Conservation (phyloP, 1,140 invertebrate genomes). For the Diabrotica virgifera region DNA sequence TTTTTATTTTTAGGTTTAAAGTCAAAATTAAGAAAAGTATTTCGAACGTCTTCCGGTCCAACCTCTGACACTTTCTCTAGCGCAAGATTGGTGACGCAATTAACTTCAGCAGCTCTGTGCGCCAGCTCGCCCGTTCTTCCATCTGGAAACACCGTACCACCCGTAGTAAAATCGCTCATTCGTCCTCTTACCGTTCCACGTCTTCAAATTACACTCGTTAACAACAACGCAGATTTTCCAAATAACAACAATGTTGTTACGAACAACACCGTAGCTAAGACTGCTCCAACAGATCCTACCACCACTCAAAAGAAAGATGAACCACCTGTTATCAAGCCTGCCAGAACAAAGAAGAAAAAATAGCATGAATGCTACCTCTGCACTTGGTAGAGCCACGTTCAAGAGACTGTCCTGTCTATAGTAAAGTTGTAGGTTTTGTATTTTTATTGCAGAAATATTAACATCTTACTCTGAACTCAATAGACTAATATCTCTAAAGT, state of each 20-base stretch:
- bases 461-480: no score
- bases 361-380: conserved; percentile 36
- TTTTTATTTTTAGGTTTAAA: conserved; percentile 37
- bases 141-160: conserved; percentile 49
- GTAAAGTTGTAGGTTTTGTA: conserved; percentile 8
- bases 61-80: conserved; percentile 47
- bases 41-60: conserved; percentile 56
- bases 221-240: conserved; percentile 38
- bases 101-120: conserved; percentile 62
- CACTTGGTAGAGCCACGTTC: conserved; percentile 22
- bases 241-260: conserved; percentile 32
- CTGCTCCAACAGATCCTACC: conserved; percentile 7
- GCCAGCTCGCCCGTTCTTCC: conserved; percentile 61
- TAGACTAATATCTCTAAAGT: no score
- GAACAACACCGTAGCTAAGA: conserved; percentile 21
- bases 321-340: conserved; percentile 47
- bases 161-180: conserved; percentile 56
- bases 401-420: conserved; percentile 20
- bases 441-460: not conserved
- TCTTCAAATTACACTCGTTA: conserved; percentile 51
- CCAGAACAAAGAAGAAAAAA: conserved; percentile 44
- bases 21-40: conserved; percentile 59
- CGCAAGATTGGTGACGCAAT: conserved; percentile 56
- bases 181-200: conserved; percentile 60
- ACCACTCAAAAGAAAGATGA: conserved; percentile 22